Conservation (phyloP, 92 coral and sea anemone genomes). For the Chrysogorgia sp. region DNA sequence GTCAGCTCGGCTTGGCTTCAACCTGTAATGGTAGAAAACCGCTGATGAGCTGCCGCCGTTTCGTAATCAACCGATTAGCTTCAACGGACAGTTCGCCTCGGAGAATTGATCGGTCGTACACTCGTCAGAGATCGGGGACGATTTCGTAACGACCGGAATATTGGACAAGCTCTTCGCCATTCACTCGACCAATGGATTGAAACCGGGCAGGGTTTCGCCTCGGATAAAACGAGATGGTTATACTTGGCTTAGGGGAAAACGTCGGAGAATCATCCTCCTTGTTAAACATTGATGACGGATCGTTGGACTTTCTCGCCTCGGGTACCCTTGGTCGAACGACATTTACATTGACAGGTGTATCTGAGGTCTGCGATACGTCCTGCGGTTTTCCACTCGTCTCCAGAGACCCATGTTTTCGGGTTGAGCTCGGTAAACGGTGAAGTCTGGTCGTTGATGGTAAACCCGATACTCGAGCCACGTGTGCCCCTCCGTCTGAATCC, state of each 20-base stretch:
- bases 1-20: constrained; percentile 65
- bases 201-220: constrained; percentile 65
- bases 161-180: constrained; percentile 73
- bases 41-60: constrained; percentile 39
- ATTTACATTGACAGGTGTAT: constrained; percentile 45
- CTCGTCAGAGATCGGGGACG: constrained; percentile 59
- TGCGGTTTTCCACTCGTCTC: constrained; percentile 65
- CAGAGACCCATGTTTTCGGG: constrained; percentile 67
- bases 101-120: constrained; percentile 50
- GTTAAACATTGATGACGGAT: constrained; percentile 47
- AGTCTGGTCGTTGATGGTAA: constrained; percentile 68
- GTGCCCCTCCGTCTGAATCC: constrained; percentile 74
- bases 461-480: constrained; percentile 57
- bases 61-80: constrained; percentile 72
- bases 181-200: constrained; percentile 66
- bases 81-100: constrained; percentile 73
- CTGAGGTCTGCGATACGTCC: constrained; percentile 46
- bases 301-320: constrained; percentile 66
- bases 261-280: constrained; percentile 73
- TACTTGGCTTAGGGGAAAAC: constrained; percentile 66
- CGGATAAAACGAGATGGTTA: constrained; percentile 63
- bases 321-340: constrained; percentile 83
- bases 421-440: constrained; percentile 69
- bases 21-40: constrained; percentile 57
- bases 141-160: constrained; percentile 64